Percentiles rank a stretch among this genome's conserved stretches.
phyloP scores from a whole-genome alignment of 1,140 invertebrate genomes.

The Cotesia chilonis region DNA sequence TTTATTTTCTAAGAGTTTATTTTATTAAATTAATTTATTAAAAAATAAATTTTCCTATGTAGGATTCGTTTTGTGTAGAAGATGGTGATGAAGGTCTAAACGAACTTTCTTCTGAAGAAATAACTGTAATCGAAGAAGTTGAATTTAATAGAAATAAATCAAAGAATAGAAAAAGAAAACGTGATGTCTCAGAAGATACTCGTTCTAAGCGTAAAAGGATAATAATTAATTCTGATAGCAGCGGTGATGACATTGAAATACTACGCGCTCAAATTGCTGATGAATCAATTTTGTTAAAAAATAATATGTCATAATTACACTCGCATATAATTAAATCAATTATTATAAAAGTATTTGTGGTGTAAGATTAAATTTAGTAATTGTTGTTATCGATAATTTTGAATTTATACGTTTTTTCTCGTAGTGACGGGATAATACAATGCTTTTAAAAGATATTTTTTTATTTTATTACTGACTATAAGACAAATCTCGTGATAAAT shows the following conservation, averaged over 20 bases:
- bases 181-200: neutral
- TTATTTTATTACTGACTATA: neutral
- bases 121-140: constrained; percentile 28
- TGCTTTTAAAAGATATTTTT: neutral
- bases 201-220: constrained; percentile 23
- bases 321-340: no score
- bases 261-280: constrained; percentile 40
- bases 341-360: neutral
- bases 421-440: constrained; percentile 1
- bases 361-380: neutral
- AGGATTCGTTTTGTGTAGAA: constrained; percentile 47
- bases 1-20: neutral
- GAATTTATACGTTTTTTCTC: neutral
- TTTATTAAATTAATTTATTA: no score
- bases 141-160: neutral
- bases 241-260: constrained; percentile 45
- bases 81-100: constrained; percentile 28
- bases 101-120: constrained; percentile 24
- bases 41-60: neutral
- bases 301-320: constrained; percentile 10
- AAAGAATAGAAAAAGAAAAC: constrained; percentile 37
- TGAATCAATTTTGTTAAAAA: constrained; percentile 38
- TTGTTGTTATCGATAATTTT: neutral
- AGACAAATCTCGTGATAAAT: no score
- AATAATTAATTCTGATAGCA: constrained; percentile 23